phyloP scores from a whole-genome alignment of 2,113 vertebrate genomes.

The Psittacula cyanocephala region DNA sequence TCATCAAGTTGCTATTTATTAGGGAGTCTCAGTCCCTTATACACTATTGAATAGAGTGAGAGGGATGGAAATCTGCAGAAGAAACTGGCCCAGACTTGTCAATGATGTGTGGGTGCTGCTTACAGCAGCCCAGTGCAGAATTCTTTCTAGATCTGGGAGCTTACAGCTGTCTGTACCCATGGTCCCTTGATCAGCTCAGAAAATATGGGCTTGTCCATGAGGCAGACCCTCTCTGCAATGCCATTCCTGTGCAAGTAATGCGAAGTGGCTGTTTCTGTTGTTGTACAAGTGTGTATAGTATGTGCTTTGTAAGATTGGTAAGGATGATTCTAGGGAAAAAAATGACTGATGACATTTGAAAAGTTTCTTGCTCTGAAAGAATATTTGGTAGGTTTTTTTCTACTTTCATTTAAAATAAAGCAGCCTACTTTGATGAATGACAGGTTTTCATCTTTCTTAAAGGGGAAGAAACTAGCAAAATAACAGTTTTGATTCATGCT shows the following conservation, averaged over 20 bases:
- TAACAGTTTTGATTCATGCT: background rate
- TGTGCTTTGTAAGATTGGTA: background rate
- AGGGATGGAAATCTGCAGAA: background rate
- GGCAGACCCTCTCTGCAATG: background rate
- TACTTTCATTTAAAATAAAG: background rate
- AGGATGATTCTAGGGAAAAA: background rate
- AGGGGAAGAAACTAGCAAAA: background rate
- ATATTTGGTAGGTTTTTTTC: background rate
- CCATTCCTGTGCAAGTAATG: background rate
- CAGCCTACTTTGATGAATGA: background rate
- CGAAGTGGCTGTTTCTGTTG: background rate
- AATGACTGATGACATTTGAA: background rate
- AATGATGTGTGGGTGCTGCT: background rate
- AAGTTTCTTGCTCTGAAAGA: background rate
- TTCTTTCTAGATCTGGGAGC: background rate
- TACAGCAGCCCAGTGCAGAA: background rate
- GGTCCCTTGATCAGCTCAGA: background rate
- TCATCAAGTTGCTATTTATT: slow-evolving; percentile 9
- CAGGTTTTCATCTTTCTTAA: background rate
- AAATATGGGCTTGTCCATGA: background rate
- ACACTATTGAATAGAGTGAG: background rate
- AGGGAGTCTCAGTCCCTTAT: background rate
- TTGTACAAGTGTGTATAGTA: background rate
- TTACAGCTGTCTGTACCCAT: fast-evolving
- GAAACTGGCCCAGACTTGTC: background rate